Evolutionary conservation across 2,113 vertebrate genomes (phyloP).

Genomic region (Petromus typicus): DNA sequence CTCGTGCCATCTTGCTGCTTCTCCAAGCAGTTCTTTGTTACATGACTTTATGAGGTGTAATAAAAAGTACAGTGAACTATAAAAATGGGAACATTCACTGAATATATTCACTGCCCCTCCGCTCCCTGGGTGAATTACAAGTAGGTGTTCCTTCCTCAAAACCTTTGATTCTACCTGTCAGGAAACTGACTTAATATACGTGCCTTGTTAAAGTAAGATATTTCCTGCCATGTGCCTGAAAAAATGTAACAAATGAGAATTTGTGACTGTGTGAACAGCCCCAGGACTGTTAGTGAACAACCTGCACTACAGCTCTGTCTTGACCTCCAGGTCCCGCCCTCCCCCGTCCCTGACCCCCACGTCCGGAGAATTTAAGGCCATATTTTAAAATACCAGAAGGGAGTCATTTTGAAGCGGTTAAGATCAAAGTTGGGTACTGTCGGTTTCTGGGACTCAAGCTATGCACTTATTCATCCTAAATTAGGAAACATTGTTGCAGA

Average conservation of each 20-base stretch:
- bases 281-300: not conserved
- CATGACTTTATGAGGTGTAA: not conserved
- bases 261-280: not conserved
- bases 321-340: not conserved
- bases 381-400: not conserved
- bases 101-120: not conserved
- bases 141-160: not conserved
- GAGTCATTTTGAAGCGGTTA: not conserved
- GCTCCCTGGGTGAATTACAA: not conserved
- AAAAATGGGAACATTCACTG: not conserved
- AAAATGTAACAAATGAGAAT: not conserved
- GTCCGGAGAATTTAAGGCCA: not conserved
- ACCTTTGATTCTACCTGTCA: not conserved
- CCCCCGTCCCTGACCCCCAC: not conserved
- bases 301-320: not conserved
- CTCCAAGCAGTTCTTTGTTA: not conserved
- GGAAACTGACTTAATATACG: not conserved
- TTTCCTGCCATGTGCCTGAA: not conserved
- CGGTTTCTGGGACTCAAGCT: not conserved
- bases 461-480: not conserved
- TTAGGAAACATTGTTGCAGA: not conserved
- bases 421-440: not conserved
- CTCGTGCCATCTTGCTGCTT: not conserved
- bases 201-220: not conserved
- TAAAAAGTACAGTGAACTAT: not conserved